Evolutionary conservation across 2,797 vertebrate species (phyloP).

Genomic region (Ataeniobius toweri): DNA sequence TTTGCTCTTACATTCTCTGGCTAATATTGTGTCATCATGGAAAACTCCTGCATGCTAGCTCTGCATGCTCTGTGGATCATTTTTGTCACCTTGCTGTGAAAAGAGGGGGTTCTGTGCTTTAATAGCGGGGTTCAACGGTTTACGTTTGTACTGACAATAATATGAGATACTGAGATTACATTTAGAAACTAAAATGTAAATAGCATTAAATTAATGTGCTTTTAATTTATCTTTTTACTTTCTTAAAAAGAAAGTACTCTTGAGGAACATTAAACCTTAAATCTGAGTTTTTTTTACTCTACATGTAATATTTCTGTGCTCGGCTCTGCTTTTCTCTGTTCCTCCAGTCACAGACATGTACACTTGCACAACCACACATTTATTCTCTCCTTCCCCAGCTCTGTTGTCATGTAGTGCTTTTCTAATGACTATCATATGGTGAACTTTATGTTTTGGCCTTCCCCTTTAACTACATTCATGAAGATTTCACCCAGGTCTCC

Average conservation of each 20-base stretch:
- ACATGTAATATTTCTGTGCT: neutral
- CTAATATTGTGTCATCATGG: slow-evolving; percentile 40
- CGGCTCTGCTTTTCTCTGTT: slow-evolving; percentile 11
- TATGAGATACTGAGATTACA: neutral
- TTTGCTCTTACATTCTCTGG: slow-evolving; percentile 14
- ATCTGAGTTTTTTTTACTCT: neutral
- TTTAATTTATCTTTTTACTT: neutral
- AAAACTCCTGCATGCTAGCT: slow-evolving; percentile 38
- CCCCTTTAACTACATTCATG: neutral
- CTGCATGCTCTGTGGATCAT: slow-evolving; percentile 24
- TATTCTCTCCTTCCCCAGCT: slow-evolving; percentile 5
- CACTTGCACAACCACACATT: slow-evolving; percentile 35
- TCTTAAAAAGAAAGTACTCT: neutral
- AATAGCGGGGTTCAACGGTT: neutral
- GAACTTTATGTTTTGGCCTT: slow-evolving; percentile 3
- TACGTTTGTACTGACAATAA: neutral
- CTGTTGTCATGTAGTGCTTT: slow-evolving; percentile 35
- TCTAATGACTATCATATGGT: slow-evolving; percentile 30
- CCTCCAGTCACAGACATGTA: slow-evolving; percentile 15
- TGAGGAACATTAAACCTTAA: neutral
- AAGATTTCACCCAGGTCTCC: slow-evolving; percentile 13
- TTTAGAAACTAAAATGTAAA: neutral
- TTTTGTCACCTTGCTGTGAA: slow-evolving; percentile 49
- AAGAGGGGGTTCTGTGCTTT: neutral
- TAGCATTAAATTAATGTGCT: neutral